Evolutionary conservation across 2,797 vertebrate genomes (phyloP), one percentile per base, ranked within the genome.

Genomic region (Anniella stebbinsi): DNA sequence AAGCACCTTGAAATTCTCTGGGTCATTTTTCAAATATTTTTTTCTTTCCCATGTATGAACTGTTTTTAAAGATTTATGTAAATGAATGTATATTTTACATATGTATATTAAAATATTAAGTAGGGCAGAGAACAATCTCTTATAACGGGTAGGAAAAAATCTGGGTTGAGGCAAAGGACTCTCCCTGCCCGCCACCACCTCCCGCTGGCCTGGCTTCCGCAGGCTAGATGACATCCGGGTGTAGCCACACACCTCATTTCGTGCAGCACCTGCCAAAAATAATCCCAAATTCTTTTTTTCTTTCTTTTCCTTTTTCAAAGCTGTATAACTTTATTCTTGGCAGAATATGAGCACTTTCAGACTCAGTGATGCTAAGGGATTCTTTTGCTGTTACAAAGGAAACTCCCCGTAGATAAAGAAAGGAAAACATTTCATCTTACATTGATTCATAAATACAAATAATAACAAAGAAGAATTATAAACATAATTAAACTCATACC

Each of bases 271-370:
- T 54, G 57, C 18, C 57, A 3, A 21, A 60, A 60, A 60, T 15
- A 60, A 21, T 60, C 57, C 57, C 57, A 60, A 60, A 60, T 60
- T 17, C 18, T 45, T 60, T 60, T 60, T 15, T 17, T 15, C 15
- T 17, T 15, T 15, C 57, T 12, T 57, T 57, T 54, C 54, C 54
- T 57, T 57, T 57, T 57, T 11, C 92, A 94, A 94, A 96, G 94
- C 96, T 97, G 96, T 95, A 92, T 91, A 94, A 96, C 96, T 96
- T 97, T 94, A 95, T 95, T 96, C 92, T 96, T 96, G 95, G 96
- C 94, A 96, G 94, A 96, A 96, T 95, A 90, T 48, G 90, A 95
- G 89, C 90, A 95, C 92, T 96, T 96, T 92, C 95, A 96, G 95
- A 96, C 91, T 96, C 96, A 94, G 91, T 94, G 95, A 97, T 95